Percentiles rank a stretch among this genome's conserved stretches.
Evolutionary conservation across 2,797 vertebrate species (phyloP).

Genomic region (Hyperoplus immaculatus): DNA sequence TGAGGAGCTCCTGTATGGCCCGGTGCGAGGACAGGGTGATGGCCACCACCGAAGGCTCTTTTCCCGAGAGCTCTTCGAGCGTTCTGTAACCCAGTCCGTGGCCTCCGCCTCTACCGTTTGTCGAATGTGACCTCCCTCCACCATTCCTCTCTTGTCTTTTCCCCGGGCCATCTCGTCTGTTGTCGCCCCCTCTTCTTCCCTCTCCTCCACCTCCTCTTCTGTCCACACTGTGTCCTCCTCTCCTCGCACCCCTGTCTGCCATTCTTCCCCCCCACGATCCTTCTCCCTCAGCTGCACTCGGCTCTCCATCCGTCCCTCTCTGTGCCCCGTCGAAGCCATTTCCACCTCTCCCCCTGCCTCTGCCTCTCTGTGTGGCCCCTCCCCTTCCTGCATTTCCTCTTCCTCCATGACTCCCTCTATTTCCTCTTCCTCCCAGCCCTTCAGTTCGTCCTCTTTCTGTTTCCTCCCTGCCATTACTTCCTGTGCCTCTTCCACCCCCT

Average conservation of each 20-base stretch:
- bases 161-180: too few relatives aligned
- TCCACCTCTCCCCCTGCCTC: neutral
- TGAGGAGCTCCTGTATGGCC: constrained; percentile 82
- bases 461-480: neutral
- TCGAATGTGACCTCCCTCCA: constrained; percentile 32
- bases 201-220: constrained; percentile 14
- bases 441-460: too few relatives aligned
- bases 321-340: neutral
- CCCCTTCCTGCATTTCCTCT: neutral
- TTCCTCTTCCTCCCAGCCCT: neutral
- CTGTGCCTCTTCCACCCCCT: neutral
- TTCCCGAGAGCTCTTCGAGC: constrained; percentile 86
- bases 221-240: constrained; percentile 30
- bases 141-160: constrained; percentile 19
- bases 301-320: constrained; percentile 5
- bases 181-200: constrained; percentile 22
- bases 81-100: constrained; percentile 84
- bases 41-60: constrained; percentile 89
- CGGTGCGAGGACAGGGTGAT: constrained; percentile 87
- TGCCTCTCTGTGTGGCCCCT: neutral
- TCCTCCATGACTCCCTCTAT: neutral
- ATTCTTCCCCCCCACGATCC: neutral
- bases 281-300: constrained; percentile 9
- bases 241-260: neutral
- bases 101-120: constrained; percentile 34